A percentile compares a stretch with the other conserved stretches of the same genome.
These are phyloP conservation scores for Drosophila arawakana DNA, from an alignment of 1,140 invertebrate species.

Conservation along the genomic window DNA sequence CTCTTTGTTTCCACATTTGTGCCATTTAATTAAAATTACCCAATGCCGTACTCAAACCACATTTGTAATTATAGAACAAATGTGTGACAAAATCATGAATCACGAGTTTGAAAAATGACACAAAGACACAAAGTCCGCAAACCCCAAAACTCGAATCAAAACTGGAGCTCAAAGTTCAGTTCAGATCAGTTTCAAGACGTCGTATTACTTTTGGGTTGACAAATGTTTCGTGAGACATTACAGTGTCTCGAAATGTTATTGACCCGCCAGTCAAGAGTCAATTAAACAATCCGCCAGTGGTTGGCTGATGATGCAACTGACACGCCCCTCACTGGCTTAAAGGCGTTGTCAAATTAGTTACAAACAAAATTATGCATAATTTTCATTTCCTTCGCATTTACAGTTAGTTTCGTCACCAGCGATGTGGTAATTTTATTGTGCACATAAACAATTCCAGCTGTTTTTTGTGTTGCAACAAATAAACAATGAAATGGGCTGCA, in stretches of 20 bases:
- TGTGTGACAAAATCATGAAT: conserved; percentile 8
- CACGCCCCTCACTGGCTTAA: not conserved
- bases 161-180: conserved; percentile 40
- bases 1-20: too few relatives aligned
- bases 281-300: conserved; percentile 45
- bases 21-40: too few relatives aligned
- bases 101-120: conserved; percentile 12
- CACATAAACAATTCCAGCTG: not conserved
- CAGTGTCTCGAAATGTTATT: conserved; percentile 52
- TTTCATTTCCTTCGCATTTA: conserved; percentile 20
- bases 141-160: not conserved
- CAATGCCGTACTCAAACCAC: not conserved
- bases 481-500: conserved; percentile 25
- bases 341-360: conserved; percentile 30
- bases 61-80: not conserved
- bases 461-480: conserved; percentile 31
- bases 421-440: conserved; percentile 25
- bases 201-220: conserved; percentile 29
- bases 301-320: conserved; percentile 52
- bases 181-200: conserved; percentile 12
- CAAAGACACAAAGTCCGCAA: not conserved
- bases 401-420: not conserved
- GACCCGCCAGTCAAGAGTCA: conserved; percentile 60
- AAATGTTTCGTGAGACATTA: conserved; percentile 55
- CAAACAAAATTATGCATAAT: conserved; percentile 49